Evolutionary conservation across 2,797 vertebrate genomes (phyloP).

Genomic region (Phaenicophaeus curvirostris): DNA sequence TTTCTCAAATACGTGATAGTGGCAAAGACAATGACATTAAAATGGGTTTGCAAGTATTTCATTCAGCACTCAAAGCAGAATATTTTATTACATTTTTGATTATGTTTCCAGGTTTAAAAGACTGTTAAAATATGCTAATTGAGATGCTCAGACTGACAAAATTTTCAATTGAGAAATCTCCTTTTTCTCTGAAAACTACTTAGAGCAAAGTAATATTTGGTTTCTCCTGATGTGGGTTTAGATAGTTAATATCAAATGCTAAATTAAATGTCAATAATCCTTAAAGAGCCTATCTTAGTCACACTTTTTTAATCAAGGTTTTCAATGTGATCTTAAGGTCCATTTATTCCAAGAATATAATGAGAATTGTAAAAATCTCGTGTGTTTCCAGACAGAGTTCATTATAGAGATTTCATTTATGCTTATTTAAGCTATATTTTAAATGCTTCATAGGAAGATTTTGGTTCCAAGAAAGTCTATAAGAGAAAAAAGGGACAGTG

Average conservation of each 20-base stretch:
- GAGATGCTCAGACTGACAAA: neutral
- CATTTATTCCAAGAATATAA: slow-evolving; percentile 28
- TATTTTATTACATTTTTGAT: neutral
- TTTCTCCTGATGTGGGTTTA: neutral
- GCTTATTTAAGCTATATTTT: neutral
- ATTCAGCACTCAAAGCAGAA: neutral
- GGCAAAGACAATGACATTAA: neutral
- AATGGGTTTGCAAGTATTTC: neutral
- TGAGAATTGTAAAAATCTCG: neutral
- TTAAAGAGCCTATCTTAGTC: slow-evolving; percentile 12
- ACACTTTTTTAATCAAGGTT: slow-evolving; percentile 29
- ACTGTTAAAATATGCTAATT: slow-evolving; percentile 26
- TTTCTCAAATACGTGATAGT: neutral
- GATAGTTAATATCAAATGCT: slow-evolving; percentile 18
- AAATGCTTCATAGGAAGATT: neutral
- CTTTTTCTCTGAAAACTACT: neutral
- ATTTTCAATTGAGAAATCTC: slow-evolving; percentile 1
- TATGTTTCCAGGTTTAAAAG: slow-evolving; percentile 12
- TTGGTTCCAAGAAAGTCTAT: neutral
- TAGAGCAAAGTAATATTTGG: slow-evolving; percentile 24
- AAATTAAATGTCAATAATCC: slow-evolving; percentile 44
- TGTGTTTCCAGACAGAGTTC: neutral
- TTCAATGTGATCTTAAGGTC: slow-evolving; percentile 11
- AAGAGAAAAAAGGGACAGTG: neutral
- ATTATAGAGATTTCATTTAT: neutral